These are phyloP conservation scores for Dryocosmus kuriphilus DNA, from an alignment of 2,888 invertebrate species.

Conservation along the genomic window DNA sequence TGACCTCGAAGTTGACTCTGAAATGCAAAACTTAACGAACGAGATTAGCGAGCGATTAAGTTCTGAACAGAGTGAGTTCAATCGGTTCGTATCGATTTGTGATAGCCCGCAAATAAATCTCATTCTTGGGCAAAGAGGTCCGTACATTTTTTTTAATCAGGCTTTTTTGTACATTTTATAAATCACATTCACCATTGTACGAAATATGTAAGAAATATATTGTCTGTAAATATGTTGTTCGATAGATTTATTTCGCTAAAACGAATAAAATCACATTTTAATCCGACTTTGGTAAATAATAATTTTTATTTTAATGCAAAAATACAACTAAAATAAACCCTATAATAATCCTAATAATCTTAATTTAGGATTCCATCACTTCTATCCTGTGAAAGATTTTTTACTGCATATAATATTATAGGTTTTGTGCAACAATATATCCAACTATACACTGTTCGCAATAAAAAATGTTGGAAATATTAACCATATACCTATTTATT, in stretches of 20 bases:
- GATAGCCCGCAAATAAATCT: neutral
- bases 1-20: neutral
- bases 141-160: conserved; percentile 1
- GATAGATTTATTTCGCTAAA: conserved; percentile 14
- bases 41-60: neutral
- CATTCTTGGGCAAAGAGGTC: conserved; percentile 6
- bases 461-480: too few species aligned
- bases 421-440: too few species aligned
- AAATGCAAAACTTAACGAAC: neutral
- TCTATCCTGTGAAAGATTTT: neutral
- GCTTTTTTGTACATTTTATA: neutral
- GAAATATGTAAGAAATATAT: conserved; percentile 16
- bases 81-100: conserved; percentile 6
- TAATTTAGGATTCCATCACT: neutral
- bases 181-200: conserved; percentile 8
- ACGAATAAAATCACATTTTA: neutral
- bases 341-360: neutral
- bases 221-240: conserved; percentile 16
- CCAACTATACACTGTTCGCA: too few species aligned
- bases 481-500: too few species aligned
- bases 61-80: neutral
- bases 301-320: neutral
- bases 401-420: neutral
- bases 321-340: neutral
- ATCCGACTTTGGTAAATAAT: neutral